phyloP scores from a whole-genome alignment of 2,113 vertebrate genomes.

The Naja naja region DNA sequence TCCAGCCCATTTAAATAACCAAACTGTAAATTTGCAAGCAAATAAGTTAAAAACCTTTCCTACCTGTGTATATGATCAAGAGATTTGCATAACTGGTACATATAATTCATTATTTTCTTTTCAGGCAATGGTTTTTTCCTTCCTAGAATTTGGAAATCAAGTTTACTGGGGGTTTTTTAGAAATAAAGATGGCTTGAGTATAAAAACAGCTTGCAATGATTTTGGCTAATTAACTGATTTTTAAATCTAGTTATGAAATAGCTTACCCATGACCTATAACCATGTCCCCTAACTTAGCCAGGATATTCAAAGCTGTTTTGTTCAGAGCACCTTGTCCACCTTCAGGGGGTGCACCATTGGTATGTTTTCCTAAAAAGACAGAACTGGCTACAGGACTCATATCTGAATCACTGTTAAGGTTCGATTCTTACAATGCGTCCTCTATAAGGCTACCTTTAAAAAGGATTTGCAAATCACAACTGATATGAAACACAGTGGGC shows the following conservation, averaged over 20 bases:
- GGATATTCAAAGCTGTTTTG: neutral
- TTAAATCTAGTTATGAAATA: conserved; percentile 22
- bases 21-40: neutral
- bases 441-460: neutral
- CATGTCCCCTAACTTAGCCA: neutral
- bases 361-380: neutral
- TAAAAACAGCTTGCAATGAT: neutral
- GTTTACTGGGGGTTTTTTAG: conserved; percentile 14
- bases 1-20: neutral
- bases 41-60: neutral
- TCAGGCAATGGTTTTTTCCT: conserved; percentile 78
- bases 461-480: neutral
- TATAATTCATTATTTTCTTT: conserved; percentile 72
- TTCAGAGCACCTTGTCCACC: neutral
- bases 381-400: neutral
- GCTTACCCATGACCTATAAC: neutral
- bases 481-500: neutral
- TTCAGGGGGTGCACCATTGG: neutral
- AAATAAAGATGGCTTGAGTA: neutral
- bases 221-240: neutral
- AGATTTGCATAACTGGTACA: conserved; percentile 84
- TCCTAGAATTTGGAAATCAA: conserved; percentile 60
- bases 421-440: neutral
- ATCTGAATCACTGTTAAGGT: neutral
- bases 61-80: conserved; percentile 85